A percentile compares a stretch with the other conserved stretches of the same genome.
These are phyloP conservation scores for Tokudaia tokunoshimensis DNA, from an alignment of 2,797 vertebrate species.

Conservation along the genomic window DNA sequence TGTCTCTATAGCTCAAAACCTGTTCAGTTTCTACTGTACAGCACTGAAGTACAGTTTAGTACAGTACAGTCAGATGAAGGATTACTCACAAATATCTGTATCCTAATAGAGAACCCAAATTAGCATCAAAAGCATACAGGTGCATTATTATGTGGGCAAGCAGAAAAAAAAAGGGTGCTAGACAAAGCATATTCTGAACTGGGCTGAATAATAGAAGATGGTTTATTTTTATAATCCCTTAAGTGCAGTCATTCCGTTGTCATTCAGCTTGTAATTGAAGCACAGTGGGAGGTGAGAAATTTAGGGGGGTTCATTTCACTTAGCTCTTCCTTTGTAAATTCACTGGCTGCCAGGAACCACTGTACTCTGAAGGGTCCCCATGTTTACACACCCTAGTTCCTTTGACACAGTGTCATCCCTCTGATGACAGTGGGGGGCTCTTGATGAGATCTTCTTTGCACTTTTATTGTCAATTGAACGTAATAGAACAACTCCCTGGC, in stretches of 20 bases:
- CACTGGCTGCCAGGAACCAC: neutral
- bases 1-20: neutral
- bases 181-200: conserved; percentile 1
- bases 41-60: neutral
- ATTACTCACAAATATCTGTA: neutral
- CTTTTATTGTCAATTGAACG: conserved; percentile 57
- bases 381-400: conserved; percentile 38
- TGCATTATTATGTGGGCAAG: conserved; percentile 4
- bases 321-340: conserved; percentile 50
- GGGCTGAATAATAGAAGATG: neutral
- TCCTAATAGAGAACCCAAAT: neutral
- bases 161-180: neutral
- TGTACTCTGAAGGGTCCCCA: conserved; percentile 5
- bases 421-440: neutral
- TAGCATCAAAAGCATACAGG: conserved; percentile 38
- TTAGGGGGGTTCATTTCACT: conserved; percentile 38
- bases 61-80: neutral
- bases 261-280: conserved; percentile 41
- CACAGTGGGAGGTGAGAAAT: neutral
- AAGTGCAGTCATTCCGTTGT: neutral
- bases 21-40: neutral
- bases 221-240: conserved; percentile 45
- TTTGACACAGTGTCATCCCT: neutral
- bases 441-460: conserved; percentile 42
- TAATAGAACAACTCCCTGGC: conserved; percentile 58